Percentiles rank a stretch among this genome's conserved stretches.
Evolutionary conservation across 2,113 vertebrate genomes (phyloP).

Genomic region (Halcyon malimbica): DNA sequence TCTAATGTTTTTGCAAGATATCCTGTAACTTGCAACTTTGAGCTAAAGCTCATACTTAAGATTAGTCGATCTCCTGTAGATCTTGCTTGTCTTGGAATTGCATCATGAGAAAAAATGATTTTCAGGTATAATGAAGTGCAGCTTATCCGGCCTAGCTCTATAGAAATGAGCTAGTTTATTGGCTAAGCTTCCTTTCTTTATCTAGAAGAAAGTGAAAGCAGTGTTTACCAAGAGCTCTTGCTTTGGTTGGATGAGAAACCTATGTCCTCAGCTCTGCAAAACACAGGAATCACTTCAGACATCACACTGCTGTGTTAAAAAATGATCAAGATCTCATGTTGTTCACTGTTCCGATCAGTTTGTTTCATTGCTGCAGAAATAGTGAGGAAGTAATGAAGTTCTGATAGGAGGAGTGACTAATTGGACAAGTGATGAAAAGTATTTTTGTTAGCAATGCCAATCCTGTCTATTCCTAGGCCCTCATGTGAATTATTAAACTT

Average conservation of each 20-base stretch:
- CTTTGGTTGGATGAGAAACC: neutral
- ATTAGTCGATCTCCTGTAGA: neutral
- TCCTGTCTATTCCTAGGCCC: neutral
- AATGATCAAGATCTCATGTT: neutral
- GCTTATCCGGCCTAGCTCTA: neutral
- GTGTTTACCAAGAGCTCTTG: neutral
- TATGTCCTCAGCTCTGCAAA: neutral
- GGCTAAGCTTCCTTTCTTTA: neutral
- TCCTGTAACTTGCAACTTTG: neutral
- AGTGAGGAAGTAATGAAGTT: neutral
- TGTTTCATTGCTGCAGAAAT: neutral
- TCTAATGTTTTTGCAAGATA: neutral
- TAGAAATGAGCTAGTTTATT: neutral
- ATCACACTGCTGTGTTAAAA: no score
- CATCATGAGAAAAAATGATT: neutral
- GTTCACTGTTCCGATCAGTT: neutral
- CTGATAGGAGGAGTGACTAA: neutral
- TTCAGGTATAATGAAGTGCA: neutral
- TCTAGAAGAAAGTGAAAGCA: neutral
- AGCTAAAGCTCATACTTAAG: neutral
- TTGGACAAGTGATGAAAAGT: neutral
- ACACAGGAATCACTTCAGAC: neutral
- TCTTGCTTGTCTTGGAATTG: neutral
- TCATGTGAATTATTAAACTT: accelerated
- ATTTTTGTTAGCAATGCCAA: neutral